A percentile compares a stretch with the other conserved stretches of the same genome.
phyloP scores from a whole-genome alignment of 1,140 invertebrate genomes.

The Ips typographus region DNA sequence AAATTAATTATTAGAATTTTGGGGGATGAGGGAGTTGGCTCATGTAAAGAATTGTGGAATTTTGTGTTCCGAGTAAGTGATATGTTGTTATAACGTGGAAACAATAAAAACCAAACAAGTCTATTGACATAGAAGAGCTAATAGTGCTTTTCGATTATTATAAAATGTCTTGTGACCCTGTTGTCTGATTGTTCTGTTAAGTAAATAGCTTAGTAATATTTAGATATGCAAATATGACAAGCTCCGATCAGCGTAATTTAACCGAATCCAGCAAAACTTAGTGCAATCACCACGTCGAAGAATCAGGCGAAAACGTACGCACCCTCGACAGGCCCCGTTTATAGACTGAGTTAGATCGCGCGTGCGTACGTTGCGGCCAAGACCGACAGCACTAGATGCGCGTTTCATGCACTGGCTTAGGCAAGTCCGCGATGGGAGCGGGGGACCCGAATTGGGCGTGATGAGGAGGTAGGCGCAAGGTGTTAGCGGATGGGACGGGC shows the following conservation, averaged over 20 bases:
- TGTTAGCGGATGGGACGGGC: conserved; percentile 51
- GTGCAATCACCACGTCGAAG: conserved; percentile 31
- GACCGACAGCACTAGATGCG: conserved; percentile 62
- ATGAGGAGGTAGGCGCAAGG: conserved; percentile 49
- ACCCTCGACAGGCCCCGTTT: conserved; percentile 1
- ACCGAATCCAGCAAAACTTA: not conserved
- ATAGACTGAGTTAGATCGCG: conserved; percentile 15
- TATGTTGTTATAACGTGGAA: no score
- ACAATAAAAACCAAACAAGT: no score
- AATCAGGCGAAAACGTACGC: conserved; percentile 19
- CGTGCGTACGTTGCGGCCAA: conserved; percentile 41
- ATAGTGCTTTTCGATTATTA: no score
- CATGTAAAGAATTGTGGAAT: no score
- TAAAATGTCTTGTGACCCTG: no score
- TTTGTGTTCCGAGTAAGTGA: no score
- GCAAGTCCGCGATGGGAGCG: conserved; percentile 56
- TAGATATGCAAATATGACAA: not conserved
- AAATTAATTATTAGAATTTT: not conserved
- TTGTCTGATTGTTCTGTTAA: no score
- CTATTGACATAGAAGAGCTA: no score
- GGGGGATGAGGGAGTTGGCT: no score
- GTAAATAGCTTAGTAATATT: not conserved
- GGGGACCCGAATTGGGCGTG: conserved; percentile 49
- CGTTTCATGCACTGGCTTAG: conserved; percentile 70
- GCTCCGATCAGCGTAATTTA: not conserved